Percentiles rank a stretch among this genome's conserved stretches.
Evolutionary conservation across 2,888 invertebrate species (phyloP).

Genomic region (Lutraria lutraria): DNA sequence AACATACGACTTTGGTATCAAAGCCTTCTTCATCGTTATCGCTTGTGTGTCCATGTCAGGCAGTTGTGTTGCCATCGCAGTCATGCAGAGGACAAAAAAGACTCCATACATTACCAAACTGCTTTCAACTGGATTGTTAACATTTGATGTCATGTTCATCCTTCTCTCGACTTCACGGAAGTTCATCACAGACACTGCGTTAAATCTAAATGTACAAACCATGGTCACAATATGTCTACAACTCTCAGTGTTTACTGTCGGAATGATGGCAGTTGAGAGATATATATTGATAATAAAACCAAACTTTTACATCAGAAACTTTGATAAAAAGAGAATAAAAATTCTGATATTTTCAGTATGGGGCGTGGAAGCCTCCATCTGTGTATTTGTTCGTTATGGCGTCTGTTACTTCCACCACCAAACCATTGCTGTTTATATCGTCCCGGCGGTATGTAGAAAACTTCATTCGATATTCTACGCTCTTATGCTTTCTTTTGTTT

Average conservation of each 20-base stretch:
- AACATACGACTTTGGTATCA: background rate
- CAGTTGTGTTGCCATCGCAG: background rate
- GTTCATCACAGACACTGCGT: background rate
- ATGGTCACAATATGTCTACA: background rate
- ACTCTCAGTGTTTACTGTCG: constrained; percentile 4
- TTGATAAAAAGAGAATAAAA: background rate
- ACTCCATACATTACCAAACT: constrained; percentile 26
- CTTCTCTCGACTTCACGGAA: constrained; percentile 17
- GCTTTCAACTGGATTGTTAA: constrained; percentile 24
- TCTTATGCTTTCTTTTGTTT: background rate
- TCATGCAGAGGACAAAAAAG: constrained; percentile 19
- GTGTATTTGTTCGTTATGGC: constrained; percentile 18
- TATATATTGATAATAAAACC: constrained; percentile 33
- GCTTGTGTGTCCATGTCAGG: constrained; percentile 1
- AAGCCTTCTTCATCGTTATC: background rate
- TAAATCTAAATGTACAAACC: constrained; percentile 7
- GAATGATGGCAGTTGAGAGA: constrained; percentile 33
- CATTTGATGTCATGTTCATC: constrained; percentile 33
- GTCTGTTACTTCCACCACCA: constrained; percentile 1
- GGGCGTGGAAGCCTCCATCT: background rate
- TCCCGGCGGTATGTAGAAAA: background rate
- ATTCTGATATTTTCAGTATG: background rate
- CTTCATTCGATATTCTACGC: background rate
- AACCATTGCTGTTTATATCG: background rate
- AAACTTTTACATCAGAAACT: constrained; percentile 7